Evolutionary conservation across 1,140 invertebrate genomes (phyloP).

Genomic region (Caenorhabditis latens): DNA sequence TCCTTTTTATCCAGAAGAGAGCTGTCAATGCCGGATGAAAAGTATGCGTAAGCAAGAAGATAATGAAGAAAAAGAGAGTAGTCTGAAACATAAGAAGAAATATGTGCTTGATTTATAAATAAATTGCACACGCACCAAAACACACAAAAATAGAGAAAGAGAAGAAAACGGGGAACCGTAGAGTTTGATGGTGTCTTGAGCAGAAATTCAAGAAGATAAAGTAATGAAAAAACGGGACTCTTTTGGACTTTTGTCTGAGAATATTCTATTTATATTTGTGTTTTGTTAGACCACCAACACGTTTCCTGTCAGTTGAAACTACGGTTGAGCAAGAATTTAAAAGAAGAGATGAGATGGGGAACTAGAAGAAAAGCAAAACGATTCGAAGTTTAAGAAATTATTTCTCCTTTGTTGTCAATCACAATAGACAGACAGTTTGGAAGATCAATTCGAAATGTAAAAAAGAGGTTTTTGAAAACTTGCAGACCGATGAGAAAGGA

Average conservation of each 20-base stretch:
- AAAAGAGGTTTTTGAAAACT: neutral
- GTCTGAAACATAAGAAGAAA: conserved; percentile 30
- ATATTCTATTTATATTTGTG: neutral
- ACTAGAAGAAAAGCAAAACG: neutral
- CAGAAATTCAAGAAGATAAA: conserved; percentile 35
- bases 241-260: neutral
- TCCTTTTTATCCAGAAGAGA: neutral
- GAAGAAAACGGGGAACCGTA: neutral
- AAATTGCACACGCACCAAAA: conserved; percentile 47
- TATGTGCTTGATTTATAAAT: conserved; percentile 41
- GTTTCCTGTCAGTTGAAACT: no score
- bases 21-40: conserved; percentile 7
- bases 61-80: neutral
- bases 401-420: neutral
- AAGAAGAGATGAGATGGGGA: neutral
- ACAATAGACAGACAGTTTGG: conserved; percentile 5
- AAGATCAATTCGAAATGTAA: neutral
- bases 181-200: conserved; percentile 22
- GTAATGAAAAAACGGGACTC: neutral
- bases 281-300: neutral
- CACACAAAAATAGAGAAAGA: neutral
- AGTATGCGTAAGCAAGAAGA: conserved; percentile 13
- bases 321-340: neutral
- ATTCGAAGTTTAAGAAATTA: neutral
- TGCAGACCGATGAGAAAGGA: neutral